A percentile compares a stretch with the other conserved stretches of the same genome.
Conservation (phyloP, 2,888 invertebrate species). For the Leptogaster cylindrica region DNA sequence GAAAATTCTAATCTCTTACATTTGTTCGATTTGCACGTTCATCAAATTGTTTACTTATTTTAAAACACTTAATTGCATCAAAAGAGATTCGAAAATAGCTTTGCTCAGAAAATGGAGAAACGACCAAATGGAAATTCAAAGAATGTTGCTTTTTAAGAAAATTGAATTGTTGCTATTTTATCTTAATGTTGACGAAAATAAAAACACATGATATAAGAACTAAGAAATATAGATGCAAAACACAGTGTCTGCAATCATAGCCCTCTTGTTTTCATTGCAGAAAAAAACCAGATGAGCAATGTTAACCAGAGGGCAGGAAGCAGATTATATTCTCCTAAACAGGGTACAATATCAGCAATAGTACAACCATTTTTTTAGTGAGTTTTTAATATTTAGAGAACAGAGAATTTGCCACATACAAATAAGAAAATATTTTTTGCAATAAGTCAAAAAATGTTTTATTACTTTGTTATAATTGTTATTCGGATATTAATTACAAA, state of each 20-base stretch:
- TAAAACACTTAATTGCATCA: too few species aligned
- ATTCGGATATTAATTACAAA: too few species aligned
- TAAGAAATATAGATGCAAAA: conserved; percentile 17
- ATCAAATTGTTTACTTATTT: too few species aligned
- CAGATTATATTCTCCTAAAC: conserved; percentile 57
- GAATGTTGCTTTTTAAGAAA: background rate
- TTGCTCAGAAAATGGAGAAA: background rate
- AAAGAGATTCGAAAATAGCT: background rate
- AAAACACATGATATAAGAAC: too few species aligned
- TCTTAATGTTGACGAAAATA: background rate
- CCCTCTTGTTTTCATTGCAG: conserved; percentile 69
- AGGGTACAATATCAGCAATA: conserved; percentile 51
- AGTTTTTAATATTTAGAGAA: conserved; percentile 64
- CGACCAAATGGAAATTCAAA: background rate
- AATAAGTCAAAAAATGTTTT: too few species aligned
- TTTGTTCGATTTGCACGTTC: too few species aligned
- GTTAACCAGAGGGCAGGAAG: conserved; percentile 73
- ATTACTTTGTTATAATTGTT: too few species aligned
- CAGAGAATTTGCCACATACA: too few species aligned
- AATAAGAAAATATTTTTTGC: too few species aligned
- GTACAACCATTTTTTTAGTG: conserved; percentile 66
- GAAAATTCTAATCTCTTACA: too few species aligned
- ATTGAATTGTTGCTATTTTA: background rate
- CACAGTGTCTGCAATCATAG: conserved; percentile 26
- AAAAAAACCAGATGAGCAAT: conserved; percentile 78